Conservation (phyloP, 1,140 invertebrate genomes). For the Drosophila parvula region DNA sequence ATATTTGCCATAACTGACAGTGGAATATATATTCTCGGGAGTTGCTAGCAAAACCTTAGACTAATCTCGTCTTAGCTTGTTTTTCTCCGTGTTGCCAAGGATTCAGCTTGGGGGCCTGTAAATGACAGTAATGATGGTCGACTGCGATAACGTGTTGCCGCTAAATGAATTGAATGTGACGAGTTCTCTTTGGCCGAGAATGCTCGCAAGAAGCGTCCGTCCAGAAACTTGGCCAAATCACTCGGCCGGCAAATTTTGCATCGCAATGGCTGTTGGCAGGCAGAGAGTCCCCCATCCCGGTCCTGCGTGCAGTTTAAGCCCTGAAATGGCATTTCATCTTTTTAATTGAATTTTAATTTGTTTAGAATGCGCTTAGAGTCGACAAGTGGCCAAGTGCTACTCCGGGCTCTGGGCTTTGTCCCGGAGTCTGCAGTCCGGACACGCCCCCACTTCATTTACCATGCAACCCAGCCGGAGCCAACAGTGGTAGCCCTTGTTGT, state of each 20-base stretch:
- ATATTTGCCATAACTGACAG: neutral
- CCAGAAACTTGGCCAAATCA: constrained; percentile 25
- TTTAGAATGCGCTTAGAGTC: constrained; percentile 80
- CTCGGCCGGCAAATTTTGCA: constrained; percentile 23
- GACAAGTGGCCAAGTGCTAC: constrained; percentile 56
- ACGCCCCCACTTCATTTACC: constrained; percentile 57
- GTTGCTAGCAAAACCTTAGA: neutral
- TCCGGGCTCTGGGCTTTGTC: constrained; percentile 12
- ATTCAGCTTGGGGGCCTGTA: neutral
- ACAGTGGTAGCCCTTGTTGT: constrained; percentile 42
- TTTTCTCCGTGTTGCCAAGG: constrained; percentile 25
- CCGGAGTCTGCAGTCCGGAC: constrained; percentile 18
- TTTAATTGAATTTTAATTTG: constrained; percentile 84
- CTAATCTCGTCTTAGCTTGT: neutral
- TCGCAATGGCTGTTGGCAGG: constrained; percentile 36
- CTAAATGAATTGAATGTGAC: constrained; percentile 71
- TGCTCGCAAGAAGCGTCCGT: neutral
- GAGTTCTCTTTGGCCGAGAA: constrained; percentile 49
- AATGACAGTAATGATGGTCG: constrained; percentile 42
- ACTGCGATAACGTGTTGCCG: constrained; percentile 62
- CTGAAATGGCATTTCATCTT: constrained; percentile 82
- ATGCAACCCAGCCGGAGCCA: constrained; percentile 38
- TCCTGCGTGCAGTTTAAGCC: constrained; percentile 53
- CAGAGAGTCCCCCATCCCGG: neutral
- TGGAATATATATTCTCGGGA: neutral